Evolutionary conservation across 2,797 vertebrate species (phyloP).

Genomic region (Xyrichtys novacula): DNA sequence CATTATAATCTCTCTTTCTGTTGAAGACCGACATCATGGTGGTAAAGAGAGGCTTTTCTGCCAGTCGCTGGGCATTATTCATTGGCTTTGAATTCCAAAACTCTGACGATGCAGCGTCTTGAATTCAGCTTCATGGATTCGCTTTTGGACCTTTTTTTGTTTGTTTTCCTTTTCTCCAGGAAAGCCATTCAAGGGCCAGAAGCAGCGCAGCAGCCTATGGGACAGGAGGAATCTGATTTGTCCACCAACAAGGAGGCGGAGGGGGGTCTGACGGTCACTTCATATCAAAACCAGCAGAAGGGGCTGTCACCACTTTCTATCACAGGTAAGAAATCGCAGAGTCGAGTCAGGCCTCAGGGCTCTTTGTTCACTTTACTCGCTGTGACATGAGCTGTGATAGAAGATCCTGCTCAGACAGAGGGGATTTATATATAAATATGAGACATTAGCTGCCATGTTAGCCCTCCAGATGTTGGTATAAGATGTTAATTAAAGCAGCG

Average conservation of each 20-base stretch:
- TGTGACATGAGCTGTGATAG: not conserved
- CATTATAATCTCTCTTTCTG: no score
- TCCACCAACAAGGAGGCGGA: constrained; percentile 54
- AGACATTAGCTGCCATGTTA: no score
- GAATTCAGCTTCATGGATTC: not conserved
- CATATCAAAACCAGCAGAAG: constrained; percentile 54
- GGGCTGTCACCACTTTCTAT: constrained; percentile 37
- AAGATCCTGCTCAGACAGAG: no score
- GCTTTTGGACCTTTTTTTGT: not conserved
- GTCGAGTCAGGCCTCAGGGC: not conserved
- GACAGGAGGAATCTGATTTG: constrained; percentile 79
- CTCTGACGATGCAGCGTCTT: not conserved
- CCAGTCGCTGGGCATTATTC: not conserved
- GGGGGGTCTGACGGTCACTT: constrained; percentile 44
- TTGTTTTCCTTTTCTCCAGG: constrained; percentile 48
- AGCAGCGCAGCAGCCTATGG: constrained; percentile 54
- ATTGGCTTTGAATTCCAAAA: not conserved
- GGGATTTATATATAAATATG: no score
- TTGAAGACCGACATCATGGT: not conserved
- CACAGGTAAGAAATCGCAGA: constrained; percentile 62
- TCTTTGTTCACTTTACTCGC: not conserved
- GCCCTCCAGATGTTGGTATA: no score
- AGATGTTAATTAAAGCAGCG: no score
- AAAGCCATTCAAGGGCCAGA: constrained; percentile 71
- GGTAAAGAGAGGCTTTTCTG: not conserved